phyloP scores from a whole-genome alignment of 1,140 invertebrate genomes.

The Bombus sylvicola region DNA sequence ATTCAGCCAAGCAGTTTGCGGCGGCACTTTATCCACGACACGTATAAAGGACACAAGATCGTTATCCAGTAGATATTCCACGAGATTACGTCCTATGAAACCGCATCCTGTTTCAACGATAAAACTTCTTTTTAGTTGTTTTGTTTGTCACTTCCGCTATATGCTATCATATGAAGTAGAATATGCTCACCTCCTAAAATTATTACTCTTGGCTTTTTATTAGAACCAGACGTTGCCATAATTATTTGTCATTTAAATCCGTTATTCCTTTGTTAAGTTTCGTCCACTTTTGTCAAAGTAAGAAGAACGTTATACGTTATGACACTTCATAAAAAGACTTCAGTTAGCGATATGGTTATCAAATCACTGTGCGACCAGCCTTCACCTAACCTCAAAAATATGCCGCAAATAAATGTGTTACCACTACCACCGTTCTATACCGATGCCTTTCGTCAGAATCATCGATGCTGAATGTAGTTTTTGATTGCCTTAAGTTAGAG shows the following conservation, averaged over 20 bases:
- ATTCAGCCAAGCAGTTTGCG: slow-evolving; percentile 95
- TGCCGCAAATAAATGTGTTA: slow-evolving; percentile 8
- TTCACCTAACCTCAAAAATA: slow-evolving; percentile 50
- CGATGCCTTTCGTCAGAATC: slow-evolving; percentile 1
- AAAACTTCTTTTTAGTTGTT: slow-evolving; percentile 44
- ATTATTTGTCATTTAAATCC: slow-evolving; percentile 59
- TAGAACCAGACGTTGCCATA: slow-evolving; percentile 72
- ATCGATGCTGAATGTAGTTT: slow-evolving; percentile 12
- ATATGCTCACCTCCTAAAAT: slow-evolving; percentile 78
- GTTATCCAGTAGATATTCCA: slow-evolving; percentile 91
- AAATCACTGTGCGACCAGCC: neutral
- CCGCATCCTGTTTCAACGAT: slow-evolving; percentile 89
- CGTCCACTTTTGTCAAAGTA: neutral
- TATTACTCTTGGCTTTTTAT: slow-evolving; percentile 78
- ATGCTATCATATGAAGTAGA: neutral
- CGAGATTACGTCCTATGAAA: slow-evolving; percentile 94
- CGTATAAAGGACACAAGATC: slow-evolving; percentile 89
- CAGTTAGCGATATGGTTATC: slow-evolving; percentile 31
- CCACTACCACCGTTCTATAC: neutral
- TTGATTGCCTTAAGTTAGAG: neutral
- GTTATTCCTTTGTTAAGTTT: slow-evolving; percentile 9
- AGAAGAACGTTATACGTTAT: neutral
- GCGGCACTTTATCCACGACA: slow-evolving; percentile 95
- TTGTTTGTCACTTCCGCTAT: slow-evolving; percentile 49
- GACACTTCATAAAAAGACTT: slow-evolving; percentile 30